phyloP scores from a whole-genome alignment of 2,113 vertebrate species.

The Alces alces region DNA sequence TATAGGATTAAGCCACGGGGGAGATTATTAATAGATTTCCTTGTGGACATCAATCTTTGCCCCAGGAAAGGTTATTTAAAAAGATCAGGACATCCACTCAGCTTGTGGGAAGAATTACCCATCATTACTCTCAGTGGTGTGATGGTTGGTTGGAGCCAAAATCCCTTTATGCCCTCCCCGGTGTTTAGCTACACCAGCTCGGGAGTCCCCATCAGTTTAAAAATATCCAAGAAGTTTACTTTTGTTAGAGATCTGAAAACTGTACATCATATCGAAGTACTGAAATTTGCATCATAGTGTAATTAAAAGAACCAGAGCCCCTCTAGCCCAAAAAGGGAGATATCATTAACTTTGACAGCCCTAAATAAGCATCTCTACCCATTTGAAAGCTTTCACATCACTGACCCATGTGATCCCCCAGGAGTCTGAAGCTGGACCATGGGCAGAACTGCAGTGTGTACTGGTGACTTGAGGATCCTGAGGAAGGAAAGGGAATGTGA shows the following conservation, averaged over 20 bases:
- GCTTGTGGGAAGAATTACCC: not conserved
- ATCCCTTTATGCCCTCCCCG: not conserved
- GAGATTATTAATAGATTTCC: conserved; percentile 19
- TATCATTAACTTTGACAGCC: not conserved
- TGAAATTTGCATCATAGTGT: not conserved
- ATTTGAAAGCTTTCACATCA: not conserved
- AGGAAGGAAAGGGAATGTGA: not conserved
- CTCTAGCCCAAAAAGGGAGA: not conserved
- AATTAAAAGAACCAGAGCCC: not conserved
- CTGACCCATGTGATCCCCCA: not conserved
- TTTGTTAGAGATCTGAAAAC: not conserved
- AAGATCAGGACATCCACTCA: not conserved
- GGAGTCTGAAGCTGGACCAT: not conserved
- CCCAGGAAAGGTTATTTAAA: conserved; percentile 28
- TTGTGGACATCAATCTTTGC: not conserved
- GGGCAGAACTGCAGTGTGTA: not conserved
- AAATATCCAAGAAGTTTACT: not conserved
- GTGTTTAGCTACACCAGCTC: not conserved
- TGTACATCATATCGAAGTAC: not conserved
- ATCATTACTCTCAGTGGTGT: not conserved
- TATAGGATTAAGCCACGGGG: conserved; percentile 14
- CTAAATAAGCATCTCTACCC: not conserved
- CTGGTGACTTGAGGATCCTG: not conserved
- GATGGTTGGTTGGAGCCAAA: not conserved
- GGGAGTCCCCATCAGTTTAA: not conserved